Conservation (phyloP, 2,113 vertebrate species). For the Hemicordylus capensis region DNA sequence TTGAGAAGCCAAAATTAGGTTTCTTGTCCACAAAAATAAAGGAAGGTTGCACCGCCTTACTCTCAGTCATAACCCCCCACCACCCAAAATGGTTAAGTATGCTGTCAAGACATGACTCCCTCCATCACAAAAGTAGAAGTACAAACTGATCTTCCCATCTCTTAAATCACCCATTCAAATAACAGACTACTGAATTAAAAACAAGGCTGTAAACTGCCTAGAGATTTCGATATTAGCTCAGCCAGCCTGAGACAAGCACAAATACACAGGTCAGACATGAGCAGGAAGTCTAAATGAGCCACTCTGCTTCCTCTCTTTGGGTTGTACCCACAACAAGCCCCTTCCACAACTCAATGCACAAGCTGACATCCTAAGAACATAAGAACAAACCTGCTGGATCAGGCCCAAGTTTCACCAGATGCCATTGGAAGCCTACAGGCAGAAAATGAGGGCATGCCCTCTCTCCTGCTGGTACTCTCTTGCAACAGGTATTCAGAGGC, state of each 20-base stretch:
- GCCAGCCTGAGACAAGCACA: not conserved
- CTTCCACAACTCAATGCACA: not conserved
- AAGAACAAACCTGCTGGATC: no score
- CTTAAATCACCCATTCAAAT: not conserved
- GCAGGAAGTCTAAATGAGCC: not conserved
- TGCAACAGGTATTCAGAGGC: no score
- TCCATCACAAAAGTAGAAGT: not conserved
- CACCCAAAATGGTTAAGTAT: not conserved
- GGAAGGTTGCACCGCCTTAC: not conserved
- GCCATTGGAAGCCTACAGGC: no score
- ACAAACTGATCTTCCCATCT: not conserved
- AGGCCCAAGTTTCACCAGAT: no score
- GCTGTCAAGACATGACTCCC: not conserved
- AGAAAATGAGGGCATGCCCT: no score
- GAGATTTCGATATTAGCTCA: not conserved
- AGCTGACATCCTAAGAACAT: no score
- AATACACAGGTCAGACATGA: not conserved
- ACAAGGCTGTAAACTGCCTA: no score
- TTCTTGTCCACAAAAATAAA: no score
- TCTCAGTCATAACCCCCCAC: not conserved
- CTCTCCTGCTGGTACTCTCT: no score
- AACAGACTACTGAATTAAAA: not conserved
- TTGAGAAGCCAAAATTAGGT: not conserved
- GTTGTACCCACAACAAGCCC: not conserved
- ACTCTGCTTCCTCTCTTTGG: not conserved